Base-by-base conservation (phyloP, 2,113 vertebrate species). In the Gavialis gangeticus region DNA sequence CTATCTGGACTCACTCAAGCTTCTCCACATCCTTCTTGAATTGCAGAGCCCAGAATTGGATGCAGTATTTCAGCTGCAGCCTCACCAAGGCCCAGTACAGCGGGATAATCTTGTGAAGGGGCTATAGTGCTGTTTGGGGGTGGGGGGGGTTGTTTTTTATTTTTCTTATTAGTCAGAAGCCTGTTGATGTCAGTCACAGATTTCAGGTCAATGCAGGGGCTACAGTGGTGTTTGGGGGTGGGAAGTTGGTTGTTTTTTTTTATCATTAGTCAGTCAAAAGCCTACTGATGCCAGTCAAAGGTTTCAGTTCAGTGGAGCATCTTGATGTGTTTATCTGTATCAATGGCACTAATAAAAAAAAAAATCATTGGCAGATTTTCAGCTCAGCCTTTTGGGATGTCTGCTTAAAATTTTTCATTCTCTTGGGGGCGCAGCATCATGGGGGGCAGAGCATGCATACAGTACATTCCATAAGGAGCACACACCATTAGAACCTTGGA, bases 161-260 rank as follows among this genome's bases (percentile, higher is more conserved):
- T 67, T 46, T 34, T 34, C 34, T 12, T 83, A 60, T 89, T 87
- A 87, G 86, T 92, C 81, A 90, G 83, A 96, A 27, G 27, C 82
- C 79, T 64, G 64, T 91, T 97, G 94, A 89, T 86, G 84, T 92
- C 46, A 46, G 46, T 46, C 46, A 96, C 93, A 75, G 85, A 78
- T 82, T 81, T 92, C 85, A 87, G 93, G 93, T 87, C 93, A 94
- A 3, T 89, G 69, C 46, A 64, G 87, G 46, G 46, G 46, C 46
- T 46, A 46, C 9, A 46, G 46, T 46, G 46, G 46, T 46, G 46
- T 46, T 46, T 46, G 46, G 46, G 46, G 46, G 46, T 46, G 46
- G 46, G 46, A 46, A 46, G 46, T 46, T 46, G 46, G 46, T 46
- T 46, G 46, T 9, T 46, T 34, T 34, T 34, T 67, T 30, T 67